phyloP scores from a whole-genome alignment of 2,888 invertebrate species.

The Choristoneura rosaceana region DNA sequence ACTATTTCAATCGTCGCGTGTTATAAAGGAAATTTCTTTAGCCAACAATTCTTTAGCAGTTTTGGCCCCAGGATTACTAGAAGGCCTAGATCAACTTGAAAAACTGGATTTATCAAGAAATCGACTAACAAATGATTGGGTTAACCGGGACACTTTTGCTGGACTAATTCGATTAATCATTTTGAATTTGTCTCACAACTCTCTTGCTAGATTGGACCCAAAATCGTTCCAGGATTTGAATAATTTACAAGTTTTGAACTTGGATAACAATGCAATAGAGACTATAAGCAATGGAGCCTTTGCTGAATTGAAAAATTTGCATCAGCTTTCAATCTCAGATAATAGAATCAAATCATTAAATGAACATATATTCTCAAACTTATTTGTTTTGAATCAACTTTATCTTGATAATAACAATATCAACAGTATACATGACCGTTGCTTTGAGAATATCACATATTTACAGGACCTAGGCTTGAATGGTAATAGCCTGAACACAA shows the following conservation, averaged over 20 bases:
- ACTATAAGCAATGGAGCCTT: slow-evolving; percentile 90
- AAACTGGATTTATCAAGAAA: slow-evolving; percentile 90
- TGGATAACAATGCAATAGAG: slow-evolving; percentile 90
- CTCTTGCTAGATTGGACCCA: slow-evolving; percentile 88
- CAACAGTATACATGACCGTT: slow-evolving; percentile 87
- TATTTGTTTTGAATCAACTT: slow-evolving; percentile 90
- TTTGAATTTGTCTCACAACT: slow-evolving; percentile 90
- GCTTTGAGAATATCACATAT: slow-evolving; percentile 91
- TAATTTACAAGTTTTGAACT: slow-evolving; percentile 90
- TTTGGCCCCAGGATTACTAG: slow-evolving; percentile 90
- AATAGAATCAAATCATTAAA: slow-evolving; percentile 89
- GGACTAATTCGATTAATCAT: slow-evolving; percentile 90
- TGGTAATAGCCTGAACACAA: slow-evolving; percentile 88
- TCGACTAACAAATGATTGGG: slow-evolving; percentile 90
- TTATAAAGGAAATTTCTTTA: slow-evolving; percentile 89
- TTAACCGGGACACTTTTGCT: slow-evolving; percentile 91
- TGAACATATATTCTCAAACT: slow-evolving; percentile 88
- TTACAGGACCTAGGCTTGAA: slow-evolving; percentile 91
- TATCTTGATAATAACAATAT: slow-evolving; percentile 91
- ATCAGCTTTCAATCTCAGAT: slow-evolving; percentile 89
- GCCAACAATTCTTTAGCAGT: slow-evolving; percentile 92
- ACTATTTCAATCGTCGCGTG: slow-evolving; percentile 89
- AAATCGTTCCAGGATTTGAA: slow-evolving; percentile 91
- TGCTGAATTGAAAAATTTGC: slow-evolving; percentile 89
- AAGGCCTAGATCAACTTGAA: slow-evolving; percentile 90